These are phyloP conservation scores for Aplochiton taeniatus DNA, from an alignment of 2,797 vertebrate genomes.

Conservation along the genomic window DNA sequence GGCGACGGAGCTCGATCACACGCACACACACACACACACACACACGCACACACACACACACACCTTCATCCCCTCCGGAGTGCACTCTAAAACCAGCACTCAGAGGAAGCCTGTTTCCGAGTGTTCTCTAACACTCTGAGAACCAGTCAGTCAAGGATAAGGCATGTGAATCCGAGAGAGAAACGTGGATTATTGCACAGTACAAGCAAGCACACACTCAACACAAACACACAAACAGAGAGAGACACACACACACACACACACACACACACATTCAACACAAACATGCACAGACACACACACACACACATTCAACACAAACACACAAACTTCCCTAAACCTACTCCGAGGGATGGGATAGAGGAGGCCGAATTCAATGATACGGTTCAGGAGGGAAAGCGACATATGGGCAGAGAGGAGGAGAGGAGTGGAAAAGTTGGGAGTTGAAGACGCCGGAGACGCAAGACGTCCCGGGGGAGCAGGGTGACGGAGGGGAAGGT, in stretches of 20 bases:
- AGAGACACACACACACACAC: slow-evolving; percentile 2
- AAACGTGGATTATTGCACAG: too few relatives aligned
- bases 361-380: slow-evolving; percentile 45
- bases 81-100: not conserved
- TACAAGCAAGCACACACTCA: too few relatives aligned
- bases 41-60: not conserved
- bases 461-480: too few relatives aligned
- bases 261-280: not conserved
- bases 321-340: not conserved
- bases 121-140: too few relatives aligned
- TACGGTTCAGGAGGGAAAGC: slow-evolving; percentile 37
- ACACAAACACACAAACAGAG: not conserved
- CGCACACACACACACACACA: slow-evolving; percentile 4
- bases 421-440: not conserved
- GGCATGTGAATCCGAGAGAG: too few relatives aligned
- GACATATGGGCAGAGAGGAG: not conserved
- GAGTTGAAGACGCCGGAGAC: too few relatives aligned
- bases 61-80: too few relatives aligned
- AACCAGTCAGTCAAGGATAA: too few relatives aligned
- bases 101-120: not conserved
- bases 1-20: not conserved
- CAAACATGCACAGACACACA: not conserved
- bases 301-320: slow-evolving; percentile 1
- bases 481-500: not conserved
- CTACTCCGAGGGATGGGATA: slow-evolving; percentile 4